Conservation (phyloP, 1,140 invertebrate species). For the Belonocnema kinseyi region DNA sequence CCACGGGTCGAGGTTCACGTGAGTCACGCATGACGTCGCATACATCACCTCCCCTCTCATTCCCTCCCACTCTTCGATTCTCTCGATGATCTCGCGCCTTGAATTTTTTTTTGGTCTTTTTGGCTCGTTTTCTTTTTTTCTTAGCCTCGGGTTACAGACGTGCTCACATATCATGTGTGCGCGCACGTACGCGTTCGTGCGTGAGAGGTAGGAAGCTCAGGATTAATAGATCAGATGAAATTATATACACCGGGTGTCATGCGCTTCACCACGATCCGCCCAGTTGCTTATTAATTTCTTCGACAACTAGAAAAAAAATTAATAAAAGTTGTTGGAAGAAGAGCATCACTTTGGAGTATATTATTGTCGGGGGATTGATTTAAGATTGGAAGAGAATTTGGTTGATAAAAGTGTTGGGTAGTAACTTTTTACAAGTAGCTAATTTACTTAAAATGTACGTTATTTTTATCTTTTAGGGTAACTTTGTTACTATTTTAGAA, state of each 20-base stretch:
- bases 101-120: background rate
- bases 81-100: slow-evolving; percentile 39
- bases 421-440: too few relatives aligned
- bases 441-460: too few relatives aligned
- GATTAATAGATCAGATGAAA: slow-evolving; percentile 26
- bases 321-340: background rate
- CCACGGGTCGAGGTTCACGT: slow-evolving; percentile 55
- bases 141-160: slow-evolving; percentile 22
- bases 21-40: slow-evolving; percentile 66
- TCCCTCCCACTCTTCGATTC: slow-evolving; percentile 29
- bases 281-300: slow-evolving; percentile 1
- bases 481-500: too few relatives aligned
- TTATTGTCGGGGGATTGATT: background rate
- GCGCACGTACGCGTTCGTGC: slow-evolving; percentile 18
- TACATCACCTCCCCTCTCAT: slow-evolving; percentile 54
- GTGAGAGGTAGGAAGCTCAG: slow-evolving; percentile 21
- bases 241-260: slow-evolving; percentile 26
- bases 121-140: slow-evolving; percentile 26
- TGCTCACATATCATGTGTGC: slow-evolving; percentile 21
- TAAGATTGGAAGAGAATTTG: background rate
- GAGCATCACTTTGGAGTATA: background rate
- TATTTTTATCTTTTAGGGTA: too few relatives aligned
- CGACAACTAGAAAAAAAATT: background rate
- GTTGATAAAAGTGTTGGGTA: background rate
- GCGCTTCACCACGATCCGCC: background rate